phyloP scores from a whole-genome alignment of 2,888 invertebrate genomes.

The Synanthedon myopaeformis region DNA sequence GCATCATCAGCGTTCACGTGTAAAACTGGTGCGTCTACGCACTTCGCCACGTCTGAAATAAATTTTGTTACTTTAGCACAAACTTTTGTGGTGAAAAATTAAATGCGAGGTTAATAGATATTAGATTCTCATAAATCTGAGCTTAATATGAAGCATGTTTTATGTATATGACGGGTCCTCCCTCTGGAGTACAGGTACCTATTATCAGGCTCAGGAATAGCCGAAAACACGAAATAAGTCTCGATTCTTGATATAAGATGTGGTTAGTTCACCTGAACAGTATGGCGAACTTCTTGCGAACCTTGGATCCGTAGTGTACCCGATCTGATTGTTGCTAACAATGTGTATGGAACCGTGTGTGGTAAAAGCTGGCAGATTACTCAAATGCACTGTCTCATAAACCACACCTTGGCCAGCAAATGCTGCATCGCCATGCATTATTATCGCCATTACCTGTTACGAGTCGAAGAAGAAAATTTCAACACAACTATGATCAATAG shows the following conservation, averaged over 20 bases:
- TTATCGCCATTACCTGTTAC: constrained; percentile 70
- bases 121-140: too few relatives aligned
- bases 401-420: constrained; percentile 76
- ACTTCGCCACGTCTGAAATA: constrained; percentile 81
- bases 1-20: constrained; percentile 96
- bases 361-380: constrained; percentile 73
- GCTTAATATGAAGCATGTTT: too few relatives aligned
- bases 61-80: neutral
- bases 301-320: constrained; percentile 93
- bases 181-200: too few relatives aligned
- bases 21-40: constrained; percentile 92
- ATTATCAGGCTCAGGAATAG: too few relatives aligned
- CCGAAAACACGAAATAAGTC: too few relatives aligned
- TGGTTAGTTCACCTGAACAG: constrained; percentile 72
- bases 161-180: too few relatives aligned
- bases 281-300: constrained; percentile 88
- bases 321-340: constrained; percentile 83
- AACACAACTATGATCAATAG: too few relatives aligned
- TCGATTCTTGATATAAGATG: neutral
- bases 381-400: constrained; percentile 73
- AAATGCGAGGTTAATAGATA: too few relatives aligned
- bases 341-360: constrained; percentile 75
- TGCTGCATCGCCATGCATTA: constrained; percentile 78
- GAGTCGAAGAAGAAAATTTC: too few relatives aligned
- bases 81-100: too few relatives aligned